Evolutionary conservation across 2,797 vertebrate genomes (phyloP).

Genomic region (Sternotherus odoratus): DNA sequence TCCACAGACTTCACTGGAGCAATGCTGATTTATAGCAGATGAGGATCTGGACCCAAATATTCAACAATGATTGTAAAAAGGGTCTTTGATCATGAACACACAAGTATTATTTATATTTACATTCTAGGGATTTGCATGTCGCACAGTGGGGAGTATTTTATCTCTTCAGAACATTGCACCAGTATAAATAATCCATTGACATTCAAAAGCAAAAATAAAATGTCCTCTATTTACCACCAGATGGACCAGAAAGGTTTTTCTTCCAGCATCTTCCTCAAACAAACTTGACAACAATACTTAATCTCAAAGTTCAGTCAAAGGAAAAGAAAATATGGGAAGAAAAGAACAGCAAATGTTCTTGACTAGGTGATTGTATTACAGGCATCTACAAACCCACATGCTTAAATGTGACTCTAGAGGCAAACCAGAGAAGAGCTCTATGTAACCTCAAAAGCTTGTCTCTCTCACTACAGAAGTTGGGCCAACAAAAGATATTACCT

Average conservation of each 20-base stretch:
- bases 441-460: not conserved
- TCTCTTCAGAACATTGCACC: slow-evolving; percentile 74
- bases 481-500: not conserved
- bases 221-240: slow-evolving; percentile 50
- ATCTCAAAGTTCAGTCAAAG: slow-evolving; percentile 21
- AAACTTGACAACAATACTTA: slow-evolving; percentile 60
- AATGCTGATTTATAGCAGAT: slow-evolving; percentile 56
- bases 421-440: not conserved
- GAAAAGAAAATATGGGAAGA: not conserved
- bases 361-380: not conserved
- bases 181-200: slow-evolving; percentile 63
- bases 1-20: not conserved
- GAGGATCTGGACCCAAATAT: slow-evolving; percentile 53
- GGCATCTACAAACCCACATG: not conserved
- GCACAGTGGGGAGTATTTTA: slow-evolving; percentile 75
- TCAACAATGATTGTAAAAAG: slow-evolving; percentile 63
- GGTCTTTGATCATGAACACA: slow-evolving; percentile 55
- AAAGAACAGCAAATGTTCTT: not conserved
- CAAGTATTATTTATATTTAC: slow-evolving; percentile 66
- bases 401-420: not conserved
- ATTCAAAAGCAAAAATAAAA: slow-evolving; percentile 72
- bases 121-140: slow-evolving; percentile 67
- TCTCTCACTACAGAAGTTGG: not conserved
- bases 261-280: not conserved
- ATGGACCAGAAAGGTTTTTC: slow-evolving; percentile 65